These are phyloP conservation scores for Tachina grossa DNA, from an alignment of 2,888 invertebrate species.

Conservation along the genomic window DNA sequence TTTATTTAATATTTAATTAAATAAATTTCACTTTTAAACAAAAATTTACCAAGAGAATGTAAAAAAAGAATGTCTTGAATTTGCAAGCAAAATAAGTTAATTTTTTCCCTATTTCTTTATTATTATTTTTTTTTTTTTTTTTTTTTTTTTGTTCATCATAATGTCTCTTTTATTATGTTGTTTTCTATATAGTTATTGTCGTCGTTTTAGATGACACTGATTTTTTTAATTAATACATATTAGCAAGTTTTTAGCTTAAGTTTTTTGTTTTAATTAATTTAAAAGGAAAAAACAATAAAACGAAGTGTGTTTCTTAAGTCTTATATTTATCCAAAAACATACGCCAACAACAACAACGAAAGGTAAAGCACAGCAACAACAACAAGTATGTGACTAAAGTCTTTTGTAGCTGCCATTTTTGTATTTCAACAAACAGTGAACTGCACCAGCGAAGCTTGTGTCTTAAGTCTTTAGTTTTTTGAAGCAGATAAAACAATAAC, in stretches of 20 bases:
- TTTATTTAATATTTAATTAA: conserved; percentile 38
- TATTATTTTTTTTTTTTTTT: too few species aligned
- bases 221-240: conserved; percentile 20
- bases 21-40: conserved; percentile 69
- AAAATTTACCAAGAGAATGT: conserved; percentile 26
- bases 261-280: conserved; percentile 33
- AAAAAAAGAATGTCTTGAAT: conserved; percentile 28
- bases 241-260: conserved; percentile 33
- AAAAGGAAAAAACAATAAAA: conserved; percentile 1
- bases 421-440: background rate
- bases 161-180: background rate
- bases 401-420: background rate
- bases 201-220: background rate
- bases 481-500: conserved; percentile 13
- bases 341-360: background rate
- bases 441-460: conserved; percentile 9
- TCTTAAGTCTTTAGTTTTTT: conserved; percentile 30
- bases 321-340: background rate
- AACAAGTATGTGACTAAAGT: conserved; percentile 31
- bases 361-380: background rate
- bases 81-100: conserved; percentile 30
- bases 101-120: background rate
- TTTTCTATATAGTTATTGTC: background rate
- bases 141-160: background rate
- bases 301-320: conserved; percentile 29